Evolutionary conservation across 2,888 invertebrate species (phyloP).

Genomic region (Volucella inflata): DNA sequence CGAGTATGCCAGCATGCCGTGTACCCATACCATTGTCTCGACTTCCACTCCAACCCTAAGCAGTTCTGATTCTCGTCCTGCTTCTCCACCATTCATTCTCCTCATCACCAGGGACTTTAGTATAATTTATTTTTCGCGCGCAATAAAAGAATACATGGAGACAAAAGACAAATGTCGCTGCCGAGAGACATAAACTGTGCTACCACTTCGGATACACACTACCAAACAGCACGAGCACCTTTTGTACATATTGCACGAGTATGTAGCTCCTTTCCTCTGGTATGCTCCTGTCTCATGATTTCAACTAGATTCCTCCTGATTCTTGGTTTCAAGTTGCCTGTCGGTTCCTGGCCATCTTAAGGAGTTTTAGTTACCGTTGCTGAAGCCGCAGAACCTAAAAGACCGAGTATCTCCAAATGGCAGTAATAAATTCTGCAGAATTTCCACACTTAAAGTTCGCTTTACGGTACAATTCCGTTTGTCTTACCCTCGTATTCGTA

Average conservation of each 20-base stretch:
- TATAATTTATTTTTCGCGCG: slow-evolving; percentile 73
- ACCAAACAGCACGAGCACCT: slow-evolving; percentile 24
- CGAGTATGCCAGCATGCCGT: slow-evolving; percentile 37
- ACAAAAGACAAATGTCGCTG: slow-evolving; percentile 71
- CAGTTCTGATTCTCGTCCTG: slow-evolving; percentile 19
- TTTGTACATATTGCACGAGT: slow-evolving; percentile 24
- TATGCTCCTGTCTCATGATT: no score
- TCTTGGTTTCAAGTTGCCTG: slow-evolving; percentile 19
- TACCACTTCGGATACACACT: not conserved
- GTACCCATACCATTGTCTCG: slow-evolving; percentile 39
- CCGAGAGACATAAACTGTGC: slow-evolving; percentile 59
- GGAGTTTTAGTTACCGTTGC: slow-evolving; percentile 47
- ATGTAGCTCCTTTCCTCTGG: not conserved
- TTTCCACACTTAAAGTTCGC: slow-evolving; percentile 63
- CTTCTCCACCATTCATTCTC: slow-evolving; percentile 9
- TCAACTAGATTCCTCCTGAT: not conserved
- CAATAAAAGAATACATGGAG: slow-evolving; percentile 68
- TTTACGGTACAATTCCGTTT: slow-evolving; percentile 54
- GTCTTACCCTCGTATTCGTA: slow-evolving; percentile 18
- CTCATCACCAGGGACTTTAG: slow-evolving; percentile 52
- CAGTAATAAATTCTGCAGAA: slow-evolving; percentile 59
- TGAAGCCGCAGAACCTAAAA: slow-evolving; percentile 14
- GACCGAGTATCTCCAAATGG: slow-evolving; percentile 44
- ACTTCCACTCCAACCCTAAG: slow-evolving; percentile 27
- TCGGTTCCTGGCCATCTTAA: slow-evolving; percentile 43